Evolutionary conservation across 1,140 invertebrate genomes (phyloP), one percentile per base, ranked within the genome.

Genomic region (Goniozus legneri): DNA sequence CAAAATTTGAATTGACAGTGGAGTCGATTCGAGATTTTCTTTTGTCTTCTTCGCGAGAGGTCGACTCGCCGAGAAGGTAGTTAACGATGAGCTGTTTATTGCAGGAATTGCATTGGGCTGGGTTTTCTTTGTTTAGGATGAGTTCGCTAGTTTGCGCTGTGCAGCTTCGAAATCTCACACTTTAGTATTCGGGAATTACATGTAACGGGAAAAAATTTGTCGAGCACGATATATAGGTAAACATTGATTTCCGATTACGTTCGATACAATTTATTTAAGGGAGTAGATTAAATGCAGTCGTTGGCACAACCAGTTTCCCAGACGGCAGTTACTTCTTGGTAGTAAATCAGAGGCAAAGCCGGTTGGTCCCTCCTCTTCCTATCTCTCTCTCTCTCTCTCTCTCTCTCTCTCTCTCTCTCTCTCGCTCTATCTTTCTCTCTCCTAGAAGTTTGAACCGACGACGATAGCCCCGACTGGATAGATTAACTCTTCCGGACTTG

Each of bases 401-500:
- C n/a, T n/a, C n/a, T n/a, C n/a, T n/a, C n/a, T n/a, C n/a, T n/a
- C n/a, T n/a, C n/a, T n/a, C n/a, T n/a, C n/a, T n/a, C n/a, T n/a
- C n/a, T n/a, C n/a, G n/a, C n/a, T n/a, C n/a, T n/a, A n/a, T n/a
- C n/a, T n/a, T n/a, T n/a, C 30, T 37, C 32, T 20, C 35, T 34
- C 35, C 44, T 44, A 44, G 44, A 59, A 59, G 51, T 59, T 59
- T 32, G 41, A 34, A 8, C 30, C 52, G 38, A 33, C 44, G 46
- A 43, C 56, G 55, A 59, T 59, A 59, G 58, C 49, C 58, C 56
- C 56, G n/a, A n/a, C n/a, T 47, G 47, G 46, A 52, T 40, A 49
- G 50, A 52, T 52, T 52, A 51, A 46, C 52, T 47, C 21, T n/a
- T 31, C 19, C 39, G 43, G 31, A 50, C 42, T 50, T 36, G 38